Base-by-base conservation (phyloP, 2,113 vertebrate species). In the Tachysurus vachellii region DNA sequence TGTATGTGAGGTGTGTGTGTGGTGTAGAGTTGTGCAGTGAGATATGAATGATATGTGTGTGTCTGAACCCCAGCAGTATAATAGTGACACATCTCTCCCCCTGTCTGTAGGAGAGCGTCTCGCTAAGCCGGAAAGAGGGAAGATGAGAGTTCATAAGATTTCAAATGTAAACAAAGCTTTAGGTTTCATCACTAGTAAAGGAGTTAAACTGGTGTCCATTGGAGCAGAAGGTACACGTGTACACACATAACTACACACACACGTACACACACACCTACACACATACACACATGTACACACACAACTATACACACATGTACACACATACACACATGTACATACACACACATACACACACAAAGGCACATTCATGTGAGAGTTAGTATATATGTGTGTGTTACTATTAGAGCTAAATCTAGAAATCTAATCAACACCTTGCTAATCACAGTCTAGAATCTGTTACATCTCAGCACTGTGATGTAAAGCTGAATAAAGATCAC, bases 161-260 rank as follows among this genome's bases (percentile, higher is more conserved):
- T 99, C 98, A 91, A 99, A 99, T 0, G 98, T 99, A 56, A 99
- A 99, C 93, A 99, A 99, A 95, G 98, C 98, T 23, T 95, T 99
- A 68, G 94, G 97, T 93, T 99, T 99, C 93, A 99, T 99, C 90
- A 95, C 97, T 92, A 95, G 98, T 92, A 99, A 99, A 95, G 98
- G 98, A 86, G 98, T 99, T 91, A 99, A 99, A 89, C 94, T 99
- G 90, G 97, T 99, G 54, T 99, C 97, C 61, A 99, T 99, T 17
- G 98, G 98, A 92, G 98, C 98, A 7, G 98, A 99, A 94, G 98
- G 98, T 99, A 94, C 94, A 95, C 11, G 36, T 0, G n/a, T n/a
- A n/a, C n/a, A n/a, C n/a, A n/a, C n/a, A n/a, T n/a, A n/a, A n/a
- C n/a, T n/a, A 36, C 53, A 10, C n/a, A 31, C 19, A 47, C 28